phyloP scores from a whole-genome alignment of 1,140 invertebrate genomes.

The Arctopsyche grandis region DNA sequence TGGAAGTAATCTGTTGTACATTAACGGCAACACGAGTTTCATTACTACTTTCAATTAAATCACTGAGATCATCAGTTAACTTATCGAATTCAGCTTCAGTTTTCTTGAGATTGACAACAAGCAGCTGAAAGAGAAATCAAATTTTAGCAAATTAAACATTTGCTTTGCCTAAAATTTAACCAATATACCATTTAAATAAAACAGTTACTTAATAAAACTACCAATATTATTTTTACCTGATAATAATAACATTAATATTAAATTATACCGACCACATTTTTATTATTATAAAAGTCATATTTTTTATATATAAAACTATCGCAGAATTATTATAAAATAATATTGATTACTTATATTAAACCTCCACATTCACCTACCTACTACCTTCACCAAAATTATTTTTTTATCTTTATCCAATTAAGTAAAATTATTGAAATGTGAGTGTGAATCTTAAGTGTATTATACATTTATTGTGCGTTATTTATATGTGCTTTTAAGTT shows the following conservation, averaged over 20 bases:
- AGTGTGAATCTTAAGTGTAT: background rate
- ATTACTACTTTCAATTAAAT: constrained; percentile 86
- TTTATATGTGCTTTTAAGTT: constrained; percentile 4
- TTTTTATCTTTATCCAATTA: background rate
- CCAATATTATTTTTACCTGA: background rate
- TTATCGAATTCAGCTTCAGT: constrained; percentile 90
- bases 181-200: too few species aligned
- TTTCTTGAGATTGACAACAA: constrained; percentile 80
- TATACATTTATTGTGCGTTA: constrained; percentile 48
- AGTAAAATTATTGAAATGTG: too few species aligned
- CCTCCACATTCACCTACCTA: background rate
- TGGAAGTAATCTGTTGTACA: constrained; percentile 89
- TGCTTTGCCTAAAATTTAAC: background rate
- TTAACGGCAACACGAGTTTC: constrained; percentile 91
- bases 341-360: too few species aligned
- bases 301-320: too few species aligned
- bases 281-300: too few species aligned
- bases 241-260: background rate
- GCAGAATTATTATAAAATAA: too few species aligned
- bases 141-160: constrained; percentile 5
- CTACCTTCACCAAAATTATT: background rate
- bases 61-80: constrained; percentile 87
- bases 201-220: background rate
- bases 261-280: too few species aligned
- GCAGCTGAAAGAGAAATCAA: constrained; percentile 68